Conservation (phyloP, 30 jellyfish, hydroid and myxozoan genomes). For the Morbakka virulenta region DNA sequence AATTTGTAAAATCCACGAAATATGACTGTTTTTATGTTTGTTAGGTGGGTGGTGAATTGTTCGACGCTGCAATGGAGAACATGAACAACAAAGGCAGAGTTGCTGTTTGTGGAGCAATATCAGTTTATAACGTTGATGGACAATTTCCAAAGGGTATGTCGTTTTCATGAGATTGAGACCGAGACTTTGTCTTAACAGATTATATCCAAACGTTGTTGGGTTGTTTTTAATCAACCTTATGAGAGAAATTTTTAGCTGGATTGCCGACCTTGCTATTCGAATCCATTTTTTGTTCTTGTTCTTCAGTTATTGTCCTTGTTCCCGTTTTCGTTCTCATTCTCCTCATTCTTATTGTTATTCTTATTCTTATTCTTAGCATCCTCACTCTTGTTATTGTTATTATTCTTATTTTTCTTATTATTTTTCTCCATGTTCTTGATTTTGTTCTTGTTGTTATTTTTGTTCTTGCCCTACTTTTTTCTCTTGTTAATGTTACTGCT, state of each 20-base stretch:
- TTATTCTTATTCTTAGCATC: too few species aligned
- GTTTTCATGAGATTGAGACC: background rate
- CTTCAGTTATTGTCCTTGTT: too few species aligned
- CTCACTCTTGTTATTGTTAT: too few species aligned
- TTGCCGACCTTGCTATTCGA: too few species aligned
- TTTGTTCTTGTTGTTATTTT: too few species aligned
- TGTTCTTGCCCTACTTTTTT: too few species aligned
- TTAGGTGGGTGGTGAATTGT: constrained; percentile 88
- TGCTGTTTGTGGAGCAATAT: constrained; percentile 74
- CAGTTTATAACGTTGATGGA: constrained; percentile 56
- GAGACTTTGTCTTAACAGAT: background rate
- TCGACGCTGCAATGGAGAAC: constrained; percentile 68
- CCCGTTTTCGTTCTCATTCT: too few species aligned
- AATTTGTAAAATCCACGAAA: background rate
- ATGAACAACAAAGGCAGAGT: constrained; percentile 76
- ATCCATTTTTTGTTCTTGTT: too few species aligned
- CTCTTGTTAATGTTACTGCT: too few species aligned
- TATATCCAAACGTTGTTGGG: background rate
- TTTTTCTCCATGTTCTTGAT: too few species aligned
- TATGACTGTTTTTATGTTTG: background rate
- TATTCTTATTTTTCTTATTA: too few species aligned
- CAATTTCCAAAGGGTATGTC: constrained; percentile 57
- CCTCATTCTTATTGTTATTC: too few species aligned
- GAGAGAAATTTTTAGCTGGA: background rate
- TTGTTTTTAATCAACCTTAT: background rate